Evolutionary conservation across 1,140 invertebrate genomes (phyloP), one percentile per base, ranked within the genome.

Genomic region (Sinonovacula constricta): DNA sequence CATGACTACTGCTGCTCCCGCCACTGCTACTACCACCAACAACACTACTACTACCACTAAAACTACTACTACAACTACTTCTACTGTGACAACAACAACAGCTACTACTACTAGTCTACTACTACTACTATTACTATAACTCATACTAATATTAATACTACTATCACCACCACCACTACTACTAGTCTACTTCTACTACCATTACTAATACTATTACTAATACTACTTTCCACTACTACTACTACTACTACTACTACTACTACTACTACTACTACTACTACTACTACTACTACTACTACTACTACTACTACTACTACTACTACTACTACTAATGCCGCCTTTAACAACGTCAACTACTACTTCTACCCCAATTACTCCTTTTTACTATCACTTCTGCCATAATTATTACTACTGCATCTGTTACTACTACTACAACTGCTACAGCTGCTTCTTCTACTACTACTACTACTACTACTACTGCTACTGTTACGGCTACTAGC

Each of bases 381-480:
- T 1, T 62, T 26, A 24, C 33, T 57, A 3, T 31, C 24, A 15
- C 30, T 57, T 31, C 51, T 59, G 28, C 51, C 24, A 24, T 10
- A 7, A 5, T 45, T 69, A 28, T 45, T 69, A 36, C 68, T 70
- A 3, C 62, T 65, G 12, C 49, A 24, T 59, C 66, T 69, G n/a
- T 33, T 57, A 36, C 53, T 70, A 22, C 53, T 57, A 36, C 68
- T 70, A 22, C 53, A 28, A 2, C 1, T 70, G 18, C 26, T 56
- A 5, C 68, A 60, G 18, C 53, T 57, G 15, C 68, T 70, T 30
- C 3, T 57, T 33, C 68, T 60, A n/a, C 45, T 39, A 36, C 33
- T 34, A 22, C 28, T 45, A 36, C 53, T 34, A n/a, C 53, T 57
- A 36, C 53, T 59, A 0, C 45, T 57, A 22, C 33, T 70, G n/a